These are phyloP conservation scores for Melanotaenia trifasciata DNA, from an alignment of 2,797 vertebrate genomes.

Conservation along the genomic window DNA sequence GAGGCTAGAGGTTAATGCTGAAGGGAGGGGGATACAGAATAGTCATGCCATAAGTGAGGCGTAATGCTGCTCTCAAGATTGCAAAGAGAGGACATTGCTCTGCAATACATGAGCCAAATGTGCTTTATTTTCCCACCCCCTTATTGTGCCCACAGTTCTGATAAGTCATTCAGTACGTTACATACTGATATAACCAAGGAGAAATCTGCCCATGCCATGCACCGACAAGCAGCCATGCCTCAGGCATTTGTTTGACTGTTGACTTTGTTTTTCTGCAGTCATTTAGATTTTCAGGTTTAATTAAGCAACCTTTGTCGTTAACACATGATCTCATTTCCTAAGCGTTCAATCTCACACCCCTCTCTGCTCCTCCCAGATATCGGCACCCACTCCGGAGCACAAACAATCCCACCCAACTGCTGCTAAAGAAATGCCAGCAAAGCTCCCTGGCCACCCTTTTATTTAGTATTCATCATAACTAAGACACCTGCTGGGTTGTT, in stretches of 20 bases:
- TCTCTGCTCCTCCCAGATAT: slow-evolving; percentile 41
- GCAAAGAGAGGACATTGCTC: slow-evolving; percentile 22
- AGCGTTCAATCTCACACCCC: slow-evolving; percentile 61
- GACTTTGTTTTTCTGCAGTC: slow-evolving; percentile 64
- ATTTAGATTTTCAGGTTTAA: slow-evolving; percentile 76
- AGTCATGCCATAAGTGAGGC: slow-evolving; percentile 48
- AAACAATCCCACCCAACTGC: slow-evolving; percentile 51
- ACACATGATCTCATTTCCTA: slow-evolving; percentile 70
- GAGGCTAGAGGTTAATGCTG: slow-evolving; percentile 38
- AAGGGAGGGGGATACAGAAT: slow-evolving; percentile 34
- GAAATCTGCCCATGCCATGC: slow-evolving; percentile 47
- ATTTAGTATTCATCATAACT: slow-evolving; percentile 74
- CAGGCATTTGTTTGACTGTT: slow-evolving; percentile 73
- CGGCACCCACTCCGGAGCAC: slow-evolving; percentile 45
- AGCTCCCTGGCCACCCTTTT: slow-evolving; percentile 62
- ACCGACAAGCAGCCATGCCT: slow-evolving; percentile 55
- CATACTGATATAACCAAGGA: slow-evolving; percentile 39
- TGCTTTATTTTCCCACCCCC: slow-evolving; percentile 35
- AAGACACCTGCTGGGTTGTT: slow-evolving; percentile 70
- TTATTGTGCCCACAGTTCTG: slow-evolving; percentile 44
- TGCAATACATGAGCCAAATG: slow-evolving; percentile 39
- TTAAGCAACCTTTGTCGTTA: slow-evolving; percentile 75
- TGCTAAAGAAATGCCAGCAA: slow-evolving; percentile 43
- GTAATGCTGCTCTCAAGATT: slow-evolving; percentile 54
- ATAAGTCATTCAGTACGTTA: slow-evolving; percentile 59